Base-by-base conservation (phyloP, 1,140 invertebrate species). In the Xylocopa sonorina region DNA sequence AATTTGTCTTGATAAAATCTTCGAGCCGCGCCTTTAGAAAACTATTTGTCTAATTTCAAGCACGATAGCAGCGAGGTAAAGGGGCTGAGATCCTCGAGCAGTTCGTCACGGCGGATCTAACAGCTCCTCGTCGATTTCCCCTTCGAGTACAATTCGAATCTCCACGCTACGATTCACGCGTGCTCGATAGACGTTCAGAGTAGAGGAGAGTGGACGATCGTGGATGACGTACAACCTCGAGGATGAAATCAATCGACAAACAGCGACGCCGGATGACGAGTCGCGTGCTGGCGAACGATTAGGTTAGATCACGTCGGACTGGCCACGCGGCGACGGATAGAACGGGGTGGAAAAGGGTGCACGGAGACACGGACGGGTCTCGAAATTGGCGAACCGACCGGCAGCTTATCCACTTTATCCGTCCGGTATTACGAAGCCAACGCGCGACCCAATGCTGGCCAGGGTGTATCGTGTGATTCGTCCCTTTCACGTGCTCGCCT, bases 351-450 rank as follows among this genome's bases (percentile, higher is more conserved):
- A 78, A 9, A 9, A 18, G 34, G 1, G n/a, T 16, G 27, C 10
- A 0, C 16, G 16, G 14, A 12, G 16, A 27, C 38, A 29, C 9
- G 46, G 69, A 63, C 34, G 57, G 48, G 57, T 51, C 51, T 67
- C 69, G 66, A 79, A 81, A 84, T 85, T 75, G 67, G 66, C 67
- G 78, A 72, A 77, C 77, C 71, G 51, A 73, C 81, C 46, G 74
- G 78, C 75, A 80, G 77, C 81, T 83, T 83, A 84, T 71, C 72
- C 82, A 84, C 82, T 80, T 80, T 83, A 84, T 84, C 82, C 81
- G 51, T 27, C 51, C 51, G 55, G 77, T 80, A 84, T 84, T 83
- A 84, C 81, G 66, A 83, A 71, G 71, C 81, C 71, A 75, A 80
- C 82, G 82, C 80, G 81, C 75, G 76, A 84, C 76, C 78, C 76